phyloP scores from a whole-genome alignment of 2,797 vertebrate species.

The Austrolebias charrua region DNA sequence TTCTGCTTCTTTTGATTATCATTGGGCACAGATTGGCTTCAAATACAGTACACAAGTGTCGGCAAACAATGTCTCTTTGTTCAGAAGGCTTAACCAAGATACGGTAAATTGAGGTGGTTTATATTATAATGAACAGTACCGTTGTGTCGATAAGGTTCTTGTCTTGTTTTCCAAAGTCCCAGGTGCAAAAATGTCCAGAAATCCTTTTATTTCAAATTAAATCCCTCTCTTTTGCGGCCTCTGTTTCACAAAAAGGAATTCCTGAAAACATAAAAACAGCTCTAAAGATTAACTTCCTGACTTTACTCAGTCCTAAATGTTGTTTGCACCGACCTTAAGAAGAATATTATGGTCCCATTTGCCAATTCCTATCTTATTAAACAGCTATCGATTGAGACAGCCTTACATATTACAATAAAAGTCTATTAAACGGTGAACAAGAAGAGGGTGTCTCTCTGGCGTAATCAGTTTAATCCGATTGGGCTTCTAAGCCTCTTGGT shows the following conservation, averaged over 20 bases:
- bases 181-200: too few relatives aligned
- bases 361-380: background rate
- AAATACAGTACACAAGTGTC: background rate
- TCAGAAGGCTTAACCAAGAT: background rate
- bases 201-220: too few relatives aligned
- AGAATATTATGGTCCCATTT: background rate
- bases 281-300: background rate
- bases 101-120: background rate
- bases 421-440: constrained; percentile 1
- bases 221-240: too few relatives aligned
- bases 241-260: too few relatives aligned
- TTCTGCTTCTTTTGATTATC: constrained; percentile 35
- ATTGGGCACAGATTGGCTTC: constrained; percentile 39
- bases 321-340: background rate
- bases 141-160: background rate
- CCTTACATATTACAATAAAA: constrained; percentile 8
- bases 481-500: constrained; percentile 46
- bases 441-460: constrained; percentile 20
- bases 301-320: background rate
- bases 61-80: background rate
- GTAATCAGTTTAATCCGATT: constrained; percentile 33
- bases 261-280: too few relatives aligned
- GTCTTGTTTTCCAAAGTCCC: too few relatives aligned
- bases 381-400: background rate
- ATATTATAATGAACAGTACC: background rate